A percentile compares a stretch with the other conserved stretches of the same genome.
phyloP scores from a whole-genome alignment of 2,888 invertebrate species.

The Perizoma flavofasciatum region DNA sequence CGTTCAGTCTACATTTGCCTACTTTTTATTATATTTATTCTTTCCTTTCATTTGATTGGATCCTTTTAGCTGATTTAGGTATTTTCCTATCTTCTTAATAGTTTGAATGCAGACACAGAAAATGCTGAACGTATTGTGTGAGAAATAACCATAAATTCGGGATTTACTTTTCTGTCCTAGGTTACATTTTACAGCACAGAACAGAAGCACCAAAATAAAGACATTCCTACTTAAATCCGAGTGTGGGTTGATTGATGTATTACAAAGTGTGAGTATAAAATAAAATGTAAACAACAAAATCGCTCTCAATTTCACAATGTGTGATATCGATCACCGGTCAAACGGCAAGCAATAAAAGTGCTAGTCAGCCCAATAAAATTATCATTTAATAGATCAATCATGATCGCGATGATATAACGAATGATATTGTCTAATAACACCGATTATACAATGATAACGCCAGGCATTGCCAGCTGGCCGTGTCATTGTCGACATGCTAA shows the following conservation, averaged over 20 bases:
- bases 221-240: no score
- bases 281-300: slow-evolving; percentile 7
- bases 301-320: slow-evolving; percentile 22
- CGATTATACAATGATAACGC: slow-evolving; percentile 23
- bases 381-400: slow-evolving; percentile 12
- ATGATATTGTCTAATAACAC: slow-evolving; percentile 16
- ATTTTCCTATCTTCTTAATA: no score
- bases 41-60: no score
- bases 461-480: background rate
- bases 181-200: no score
- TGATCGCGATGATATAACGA: slow-evolving; percentile 25
- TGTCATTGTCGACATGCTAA: background rate
- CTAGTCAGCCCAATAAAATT: slow-evolving; percentile 23
- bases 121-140: no score
- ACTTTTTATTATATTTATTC: no score
- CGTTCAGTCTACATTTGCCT: no score
- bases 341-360: slow-evolving; percentile 10
- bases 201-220: no score
- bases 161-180: no score
- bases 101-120: no score
- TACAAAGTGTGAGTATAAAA: slow-evolving; percentile 1
- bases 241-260: slow-evolving; percentile 2
- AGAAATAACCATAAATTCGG: no score
- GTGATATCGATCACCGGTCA: slow-evolving; percentile 4
- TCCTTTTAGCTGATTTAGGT: no score